Evolutionary conservation across 2,888 invertebrate genomes (phyloP), one percentile per base, ranked within the genome.

Genomic region (Catocala sponsa): DNA sequence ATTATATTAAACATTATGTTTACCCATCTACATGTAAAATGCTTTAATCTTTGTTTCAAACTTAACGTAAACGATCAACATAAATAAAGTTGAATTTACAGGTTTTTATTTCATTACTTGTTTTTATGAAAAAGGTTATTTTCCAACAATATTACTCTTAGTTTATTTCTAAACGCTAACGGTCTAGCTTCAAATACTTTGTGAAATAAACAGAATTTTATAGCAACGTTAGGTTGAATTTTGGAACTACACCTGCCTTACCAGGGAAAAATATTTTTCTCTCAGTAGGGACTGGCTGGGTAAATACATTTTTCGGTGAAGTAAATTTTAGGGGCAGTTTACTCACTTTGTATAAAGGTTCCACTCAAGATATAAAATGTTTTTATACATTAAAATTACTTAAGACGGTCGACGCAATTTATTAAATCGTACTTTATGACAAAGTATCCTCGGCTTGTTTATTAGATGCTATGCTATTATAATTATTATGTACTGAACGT

Each of bases 331-430:
- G 46, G 44, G 58, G 47, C 55, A 49, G 60, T 63, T 72, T 61
- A 57, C 66, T 59, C 54, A 66, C 59, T 72, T 66, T 55, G 56
- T 49, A 52, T 59, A 65, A 65, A 65, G 59, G 57, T 55, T 13
- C 49, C 57, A 65, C 61, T 65, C 57, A 44, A 65, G 56, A 56
- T 52, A 56, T 52, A 63, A 67, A 63, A 61, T 59, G 57, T 67
- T 63, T 72, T 72, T 60, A 56, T 63, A 56, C 50, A 56, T 65
- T 65, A 69, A 69, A 60, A 55, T 56, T 41, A 55, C 52, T 63
- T 12, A 50, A 51, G 41, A 47, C 38, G 4, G 7, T 13, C 35
- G 35, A 38, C 5, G 35, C 35, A 38, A 38, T 38, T 38, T 38
- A 38, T 38, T 38, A 38, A 38, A 38, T 38, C 35, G 35, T 6